Evolutionary conservation across 2,797 vertebrate genomes (phyloP), one percentile per base, ranked within the genome.

Genomic region (Intellagama lesueurii): DNA sequence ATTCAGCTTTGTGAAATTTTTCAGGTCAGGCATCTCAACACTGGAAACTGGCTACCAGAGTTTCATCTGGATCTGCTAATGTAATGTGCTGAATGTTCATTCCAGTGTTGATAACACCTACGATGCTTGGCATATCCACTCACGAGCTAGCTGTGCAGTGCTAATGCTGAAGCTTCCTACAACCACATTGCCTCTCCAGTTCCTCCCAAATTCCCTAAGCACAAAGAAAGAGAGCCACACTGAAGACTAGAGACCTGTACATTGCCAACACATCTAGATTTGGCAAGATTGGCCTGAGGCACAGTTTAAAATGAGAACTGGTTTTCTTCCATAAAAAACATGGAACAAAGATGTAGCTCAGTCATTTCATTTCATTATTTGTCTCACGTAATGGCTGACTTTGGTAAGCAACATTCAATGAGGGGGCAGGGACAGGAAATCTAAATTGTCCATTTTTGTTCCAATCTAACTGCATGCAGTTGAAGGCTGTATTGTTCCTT

Each of bases 401-500:
- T 93, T 87, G 87, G 3, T 83, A 87, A 85, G 92, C 0, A 88
- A 4, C 68, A 87, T 92, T 79, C 6, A 24, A 8, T 2, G 12
- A 3, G 16, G 16, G 40, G 49, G 7, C 17, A 77, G 12, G 26
- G 73, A 22, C 60, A 64, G 44, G 76, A 77, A 90, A 47, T 30
- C 68, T 90, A 91, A 94, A 89, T 72, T 64, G 70, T 80, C 26
- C n/a, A 2, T 79, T 78, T 90, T 93, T 77, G 8, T 40, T 92
- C 30, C 64, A 35, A 60, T 76, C 81, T 92, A 28, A 73, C 24
- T 47, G 82, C 70, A 56, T 26, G 85, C 75, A 68, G 79, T 81
- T 92, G 78, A 92, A 91, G 90, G 91, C 92, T 11, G 7, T 81
- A 44, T 83, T 89, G 90, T 93, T 80, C 72, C 90, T 88, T 91